Conservation (phyloP, 2,113 vertebrate genomes). For the Gasterosteus nipponicus region DNA sequence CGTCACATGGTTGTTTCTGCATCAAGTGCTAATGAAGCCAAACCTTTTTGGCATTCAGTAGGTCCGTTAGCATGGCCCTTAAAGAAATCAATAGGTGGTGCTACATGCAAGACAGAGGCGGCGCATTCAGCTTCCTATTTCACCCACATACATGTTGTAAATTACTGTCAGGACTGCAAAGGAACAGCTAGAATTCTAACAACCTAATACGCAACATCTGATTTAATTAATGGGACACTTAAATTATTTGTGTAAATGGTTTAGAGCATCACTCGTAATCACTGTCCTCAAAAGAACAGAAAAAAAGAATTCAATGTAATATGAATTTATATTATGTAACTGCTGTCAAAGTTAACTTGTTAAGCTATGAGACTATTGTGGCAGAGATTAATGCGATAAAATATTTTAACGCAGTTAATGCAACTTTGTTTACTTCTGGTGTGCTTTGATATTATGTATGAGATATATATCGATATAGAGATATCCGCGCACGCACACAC, state of each 20-base stretch:
- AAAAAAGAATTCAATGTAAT: not conserved
- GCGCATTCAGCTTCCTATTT: not conserved
- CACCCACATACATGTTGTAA: not conserved
- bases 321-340: too few species aligned
- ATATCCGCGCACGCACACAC: conserved; percentile 3
- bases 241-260: not conserved
- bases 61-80: conserved; percentile 4
- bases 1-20: not conserved
- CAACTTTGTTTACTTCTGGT: too few species aligned
- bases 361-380: too few species aligned
- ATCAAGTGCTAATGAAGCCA: not conserved
- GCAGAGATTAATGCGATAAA: too few species aligned
- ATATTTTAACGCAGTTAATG: too few species aligned
- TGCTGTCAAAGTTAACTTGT: too few species aligned
- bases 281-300: not conserved
- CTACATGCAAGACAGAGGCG: not conserved
- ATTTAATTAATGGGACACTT: not conserved
- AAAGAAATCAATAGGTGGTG: not conserved
- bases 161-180: not conserved
- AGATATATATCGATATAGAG: too few species aligned
- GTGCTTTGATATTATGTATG: too few species aligned
- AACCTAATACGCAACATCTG: not conserved
- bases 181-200: not conserved
- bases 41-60: not conserved
- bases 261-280: not conserved